phyloP scores from a whole-genome alignment of 2,797 vertebrate species.

The Sylvilagus floridanus region DNA sequence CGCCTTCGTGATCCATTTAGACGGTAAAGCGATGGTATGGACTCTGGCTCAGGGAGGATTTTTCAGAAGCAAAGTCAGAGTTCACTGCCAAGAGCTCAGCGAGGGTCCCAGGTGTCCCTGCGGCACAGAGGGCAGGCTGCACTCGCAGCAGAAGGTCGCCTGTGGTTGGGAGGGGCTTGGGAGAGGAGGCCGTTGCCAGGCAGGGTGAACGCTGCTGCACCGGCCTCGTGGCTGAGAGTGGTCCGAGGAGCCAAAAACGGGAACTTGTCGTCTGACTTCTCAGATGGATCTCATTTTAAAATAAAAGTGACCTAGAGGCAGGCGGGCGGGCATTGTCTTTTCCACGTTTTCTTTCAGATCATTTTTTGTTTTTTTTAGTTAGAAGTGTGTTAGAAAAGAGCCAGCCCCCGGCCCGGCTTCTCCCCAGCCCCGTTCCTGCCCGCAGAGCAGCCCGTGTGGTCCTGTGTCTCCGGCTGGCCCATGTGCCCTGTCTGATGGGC shows the following conservation, averaged over 20 bases:
- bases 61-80: conserved; percentile 54
- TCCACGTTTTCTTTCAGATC: background rate
- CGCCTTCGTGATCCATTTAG: background rate
- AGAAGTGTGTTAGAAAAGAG: background rate
- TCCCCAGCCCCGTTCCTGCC: background rate
- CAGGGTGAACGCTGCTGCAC: background rate
- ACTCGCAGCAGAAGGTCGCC: too few relatives aligned
- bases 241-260: background rate
- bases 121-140: background rate
- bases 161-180: background rate
- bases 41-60: background rate
- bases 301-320: conserved; percentile 33
- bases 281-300: conserved; percentile 59
- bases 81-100: background rate
- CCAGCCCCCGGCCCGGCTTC: too few relatives aligned
- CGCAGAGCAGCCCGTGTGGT: background rate
- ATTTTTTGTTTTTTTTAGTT: conserved; percentile 16
- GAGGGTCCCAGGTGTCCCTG: background rate
- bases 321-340: background rate
- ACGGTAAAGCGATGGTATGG: background rate
- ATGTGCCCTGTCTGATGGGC: background rate
- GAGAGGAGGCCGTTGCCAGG: background rate
- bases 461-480: background rate
- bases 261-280: background rate
- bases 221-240: background rate